Evolutionary conservation across 2,113 vertebrate species (phyloP).

Genomic region (Platichthys stellatus): DNA sequence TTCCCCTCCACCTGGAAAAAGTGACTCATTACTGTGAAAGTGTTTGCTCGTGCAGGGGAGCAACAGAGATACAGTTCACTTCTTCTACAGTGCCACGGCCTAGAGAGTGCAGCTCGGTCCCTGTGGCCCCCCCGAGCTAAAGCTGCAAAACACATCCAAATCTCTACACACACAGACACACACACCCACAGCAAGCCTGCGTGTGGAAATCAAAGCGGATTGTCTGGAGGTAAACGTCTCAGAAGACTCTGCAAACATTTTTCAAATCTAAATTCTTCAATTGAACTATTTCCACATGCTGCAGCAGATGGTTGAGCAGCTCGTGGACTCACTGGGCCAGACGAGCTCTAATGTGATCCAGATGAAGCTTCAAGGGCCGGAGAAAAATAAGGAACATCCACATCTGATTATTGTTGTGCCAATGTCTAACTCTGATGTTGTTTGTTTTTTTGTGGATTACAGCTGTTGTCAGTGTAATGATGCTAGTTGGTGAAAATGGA

Average conservation of each 20-base stretch:
- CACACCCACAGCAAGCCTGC: background rate
- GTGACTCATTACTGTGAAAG: slow-evolving; percentile 62
- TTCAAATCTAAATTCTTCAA: slow-evolving; percentile 40
- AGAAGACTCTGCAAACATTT: slow-evolving; percentile 21
- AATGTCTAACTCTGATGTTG: slow-evolving; percentile 34
- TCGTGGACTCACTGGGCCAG: slow-evolving; percentile 45
- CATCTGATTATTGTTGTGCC: slow-evolving; percentile 46
- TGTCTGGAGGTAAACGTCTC: slow-evolving; percentile 34
- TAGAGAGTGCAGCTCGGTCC: slow-evolving; percentile 11
- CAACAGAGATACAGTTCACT: slow-evolving; percentile 30
- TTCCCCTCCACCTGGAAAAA: slow-evolving; percentile 61
- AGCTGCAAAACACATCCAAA: slow-evolving; percentile 24
- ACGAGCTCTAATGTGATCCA: slow-evolving; percentile 53
- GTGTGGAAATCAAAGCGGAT: slow-evolving; percentile 54
- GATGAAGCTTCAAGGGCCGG: slow-evolving; percentile 28
- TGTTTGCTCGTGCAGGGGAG: slow-evolving; percentile 47
- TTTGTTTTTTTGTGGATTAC: slow-evolving; percentile 8
- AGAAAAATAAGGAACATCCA: slow-evolving; percentile 39
- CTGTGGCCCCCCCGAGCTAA: slow-evolving; percentile 1
- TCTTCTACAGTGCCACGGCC: slow-evolving; percentile 17
- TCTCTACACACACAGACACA: background rate
- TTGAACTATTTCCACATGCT: slow-evolving; percentile 67
- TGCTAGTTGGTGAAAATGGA: background rate
- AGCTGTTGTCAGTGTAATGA: background rate
- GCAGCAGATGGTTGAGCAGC: slow-evolving; percentile 62